Evolutionary conservation across 2,113 vertebrate species (phyloP).

Genomic region (Desmodus rotundus): DNA sequence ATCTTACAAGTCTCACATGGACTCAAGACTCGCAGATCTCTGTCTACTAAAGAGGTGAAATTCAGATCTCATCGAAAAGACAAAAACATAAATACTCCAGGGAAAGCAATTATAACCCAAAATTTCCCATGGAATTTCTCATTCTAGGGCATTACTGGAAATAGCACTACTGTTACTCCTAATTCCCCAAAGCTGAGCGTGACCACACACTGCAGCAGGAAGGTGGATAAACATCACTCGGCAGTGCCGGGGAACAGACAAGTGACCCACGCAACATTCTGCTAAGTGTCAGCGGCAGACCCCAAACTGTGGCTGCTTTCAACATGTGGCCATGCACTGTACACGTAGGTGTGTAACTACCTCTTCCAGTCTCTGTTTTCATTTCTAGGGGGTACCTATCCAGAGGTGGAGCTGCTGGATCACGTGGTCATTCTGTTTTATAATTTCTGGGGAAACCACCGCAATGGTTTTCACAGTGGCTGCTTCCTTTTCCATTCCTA

Average conservation of each 20-base stretch:
- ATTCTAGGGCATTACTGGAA: not conserved
- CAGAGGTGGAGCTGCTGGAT: not conserved
- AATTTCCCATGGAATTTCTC: not conserved
- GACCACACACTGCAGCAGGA: too few relatives aligned
- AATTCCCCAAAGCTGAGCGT: not conserved
- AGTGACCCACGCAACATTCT: accelerated
- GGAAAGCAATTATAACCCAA: not conserved
- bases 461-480: too few relatives aligned
- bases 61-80: not conserved
- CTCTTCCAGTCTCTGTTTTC: not conserved
- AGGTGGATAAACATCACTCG: too few relatives aligned
- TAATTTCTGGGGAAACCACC: not conserved
- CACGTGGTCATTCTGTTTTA: not conserved
- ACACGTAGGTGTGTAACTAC: accelerated
- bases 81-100: not conserved
- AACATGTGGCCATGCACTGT: accelerated
- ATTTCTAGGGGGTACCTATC: not conserved
- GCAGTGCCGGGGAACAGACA: not conserved
- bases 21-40: not conserved
- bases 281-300: not conserved
- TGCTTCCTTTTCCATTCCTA: not conserved
- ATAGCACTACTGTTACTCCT: not conserved
- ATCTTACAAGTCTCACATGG: not conserved
- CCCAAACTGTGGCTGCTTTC: accelerated
- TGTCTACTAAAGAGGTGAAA: not conserved